Evolutionary conservation across 2,888 invertebrate genomes (phyloP).

Genomic region (Lithophane leautieri): DNA sequence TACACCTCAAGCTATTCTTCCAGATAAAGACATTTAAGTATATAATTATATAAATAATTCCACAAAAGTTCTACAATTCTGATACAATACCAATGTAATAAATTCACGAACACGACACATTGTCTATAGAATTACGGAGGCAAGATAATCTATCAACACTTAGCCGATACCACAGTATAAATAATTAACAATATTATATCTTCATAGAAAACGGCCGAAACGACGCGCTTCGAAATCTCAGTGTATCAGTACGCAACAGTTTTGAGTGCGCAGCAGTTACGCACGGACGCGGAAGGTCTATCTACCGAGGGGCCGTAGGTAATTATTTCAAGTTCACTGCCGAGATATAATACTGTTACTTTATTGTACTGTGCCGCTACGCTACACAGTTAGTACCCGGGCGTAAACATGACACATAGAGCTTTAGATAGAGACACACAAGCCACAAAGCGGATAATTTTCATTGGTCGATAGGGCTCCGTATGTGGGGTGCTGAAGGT

Average conservation of each 20-base stretch:
- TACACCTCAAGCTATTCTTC: constrained; percentile 45
- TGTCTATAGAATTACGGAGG: constrained; percentile 34
- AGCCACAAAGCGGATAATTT: background rate
- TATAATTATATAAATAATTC: constrained; percentile 43
- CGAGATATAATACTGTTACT: too few relatives aligned
- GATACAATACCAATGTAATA: constrained; percentile 35
- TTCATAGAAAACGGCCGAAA: too few relatives aligned
- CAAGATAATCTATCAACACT: constrained; percentile 49
- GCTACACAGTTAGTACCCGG: background rate
- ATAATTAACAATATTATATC: too few relatives aligned
- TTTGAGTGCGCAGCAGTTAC: too few relatives aligned
- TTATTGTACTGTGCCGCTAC: constrained; percentile 4
- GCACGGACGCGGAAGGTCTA: too few relatives aligned
- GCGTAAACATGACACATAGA: background rate
- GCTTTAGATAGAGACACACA: background rate
- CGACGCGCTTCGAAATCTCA: too few relatives aligned
- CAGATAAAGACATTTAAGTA: constrained; percentile 47
- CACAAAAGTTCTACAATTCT: constrained; percentile 25
- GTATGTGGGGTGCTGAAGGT: too few relatives aligned
- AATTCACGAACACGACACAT: constrained; percentile 50
- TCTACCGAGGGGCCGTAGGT: too few relatives aligned
- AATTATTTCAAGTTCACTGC: too few relatives aligned
- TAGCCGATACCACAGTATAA: constrained; percentile 11
- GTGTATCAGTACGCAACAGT: too few relatives aligned
- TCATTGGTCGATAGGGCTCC: too few relatives aligned